These are phyloP conservation scores for Eristalinus aeneus DNA, from an alignment of 2,888 invertebrate species.

Conservation along the genomic window DNA sequence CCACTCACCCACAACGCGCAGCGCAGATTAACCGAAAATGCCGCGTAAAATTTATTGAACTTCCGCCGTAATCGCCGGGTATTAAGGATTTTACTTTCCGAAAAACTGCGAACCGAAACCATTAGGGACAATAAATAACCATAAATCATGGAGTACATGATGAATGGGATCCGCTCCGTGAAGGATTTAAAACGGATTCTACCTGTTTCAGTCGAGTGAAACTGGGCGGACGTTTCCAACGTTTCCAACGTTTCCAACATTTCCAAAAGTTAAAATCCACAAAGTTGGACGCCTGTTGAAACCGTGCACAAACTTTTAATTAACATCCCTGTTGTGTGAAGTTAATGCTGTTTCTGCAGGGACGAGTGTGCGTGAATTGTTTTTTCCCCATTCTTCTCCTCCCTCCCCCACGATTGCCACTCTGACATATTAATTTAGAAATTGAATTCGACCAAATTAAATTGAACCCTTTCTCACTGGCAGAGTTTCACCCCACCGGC, in stretches of 20 bases:
- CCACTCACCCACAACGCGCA: not conserved
- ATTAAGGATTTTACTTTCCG: conserved; percentile 19
- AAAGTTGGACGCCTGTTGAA: conserved; percentile 16
- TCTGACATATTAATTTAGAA: conserved; percentile 30
- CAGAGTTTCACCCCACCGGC: not conserved
- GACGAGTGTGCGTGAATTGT: not conserved
- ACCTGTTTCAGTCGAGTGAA: not conserved
- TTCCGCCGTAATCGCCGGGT: conserved; percentile 30
- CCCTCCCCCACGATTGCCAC: not conserved
- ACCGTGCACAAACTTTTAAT: conserved; percentile 63
- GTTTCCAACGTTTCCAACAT: too few relatives aligned
- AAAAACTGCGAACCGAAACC: conserved; percentile 7
- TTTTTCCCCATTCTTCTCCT: not conserved
- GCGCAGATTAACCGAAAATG: conserved; percentile 41
- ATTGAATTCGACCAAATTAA: conserved; percentile 25
- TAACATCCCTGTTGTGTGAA: conserved; percentile 43
- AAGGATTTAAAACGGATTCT: conserved; percentile 23
- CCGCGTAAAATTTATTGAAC: conserved; percentile 54
- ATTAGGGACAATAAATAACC: conserved; percentile 54
- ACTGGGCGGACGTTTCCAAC: conserved; percentile 35
- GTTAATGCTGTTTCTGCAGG: not conserved
- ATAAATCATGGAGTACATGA: conserved; percentile 48
- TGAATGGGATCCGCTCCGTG: conserved; percentile 4
- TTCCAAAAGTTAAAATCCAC: conserved; percentile 12
- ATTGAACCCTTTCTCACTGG: not conserved